Base-by-base conservation (phyloP, 2,113 vertebrate genomes). In the Periophthalmodon schlosseri region DNA sequence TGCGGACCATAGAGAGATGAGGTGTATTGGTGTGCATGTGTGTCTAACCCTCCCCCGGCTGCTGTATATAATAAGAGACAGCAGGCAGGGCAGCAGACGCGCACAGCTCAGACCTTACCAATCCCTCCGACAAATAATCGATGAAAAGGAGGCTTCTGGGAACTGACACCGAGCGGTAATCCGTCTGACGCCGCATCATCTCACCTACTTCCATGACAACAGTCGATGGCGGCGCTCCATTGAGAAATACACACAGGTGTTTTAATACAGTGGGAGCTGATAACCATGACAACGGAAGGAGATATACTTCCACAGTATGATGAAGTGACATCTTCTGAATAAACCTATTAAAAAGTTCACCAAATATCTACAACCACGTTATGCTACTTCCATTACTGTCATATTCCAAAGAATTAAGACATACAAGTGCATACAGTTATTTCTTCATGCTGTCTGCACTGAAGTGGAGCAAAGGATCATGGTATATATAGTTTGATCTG, bases 21-120 rank as follows among this genome's bases (percentile, higher is more conserved):
- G 50, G 85, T 73, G 80, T 56, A 77, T 49, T 76, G 54, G 73
- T 70, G 83, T 70, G 82, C 70, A 79, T 56, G 69, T 50, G 81
- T 80, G 84, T 84, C 70, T 83, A 18, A 82, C 88, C 90, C 90
- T 87, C 84, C 87, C 82, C 84, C 70, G 83, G 70, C 74, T 86
- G 88, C 74, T 86, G 88, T 77, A 79, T 82, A 86, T 91, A 92
- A 91, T 87, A 84, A 91, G 89, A 91, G 88, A 78, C 91, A 93
- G 89, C 88, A 90, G 91, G 89, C 90, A 86, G 78, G 73, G 86
- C 85, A 88, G 89, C 85, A 88, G 89, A 90, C 66, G 80, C 78
- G 83, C 65, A 71, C 77, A 49, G 67, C 81, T 81, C 73, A 93
- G 93, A 82, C 90, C 73, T 77, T 1, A 92, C 89, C 86, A 94